Conservation (phyloP, 2,113 vertebrate species). For the Clarias macrocephalus region DNA sequence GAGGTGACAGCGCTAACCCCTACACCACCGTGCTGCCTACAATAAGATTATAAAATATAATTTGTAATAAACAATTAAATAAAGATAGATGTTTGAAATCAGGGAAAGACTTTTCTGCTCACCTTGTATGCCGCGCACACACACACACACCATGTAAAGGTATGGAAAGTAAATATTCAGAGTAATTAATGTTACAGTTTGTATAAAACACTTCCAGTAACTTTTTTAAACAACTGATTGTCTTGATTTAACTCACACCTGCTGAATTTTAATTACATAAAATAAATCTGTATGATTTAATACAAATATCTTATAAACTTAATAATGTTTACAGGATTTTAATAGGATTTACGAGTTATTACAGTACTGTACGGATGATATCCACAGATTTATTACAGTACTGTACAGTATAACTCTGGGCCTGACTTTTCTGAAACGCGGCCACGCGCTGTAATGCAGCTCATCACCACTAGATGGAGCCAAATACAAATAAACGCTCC, state of each 20-base stretch:
- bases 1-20: no score
- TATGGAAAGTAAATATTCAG: no score
- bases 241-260: background rate
- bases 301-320: background rate
- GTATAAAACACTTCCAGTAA: background rate
- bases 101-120: no score
- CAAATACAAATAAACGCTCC: conserved; percentile 45
- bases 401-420: background rate
- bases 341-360: no score
- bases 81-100: no score
- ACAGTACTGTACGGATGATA: no score
- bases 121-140: no score
- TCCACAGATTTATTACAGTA: no score
- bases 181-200: background rate
- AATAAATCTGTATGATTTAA: background rate
- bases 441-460: background rate
- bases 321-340: background rate
- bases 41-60: no score
- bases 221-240: background rate
- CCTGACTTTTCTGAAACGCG: background rate
- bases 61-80: no score
- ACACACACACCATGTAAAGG: no score
- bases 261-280: background rate
- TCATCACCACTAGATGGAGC: conserved; percentile 70
- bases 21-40: no score